Evolutionary conservation across 2,797 vertebrate genomes (phyloP), one percentile per base, ranked within the genome.

Genomic region (Poeciliopsis infans): DNA sequence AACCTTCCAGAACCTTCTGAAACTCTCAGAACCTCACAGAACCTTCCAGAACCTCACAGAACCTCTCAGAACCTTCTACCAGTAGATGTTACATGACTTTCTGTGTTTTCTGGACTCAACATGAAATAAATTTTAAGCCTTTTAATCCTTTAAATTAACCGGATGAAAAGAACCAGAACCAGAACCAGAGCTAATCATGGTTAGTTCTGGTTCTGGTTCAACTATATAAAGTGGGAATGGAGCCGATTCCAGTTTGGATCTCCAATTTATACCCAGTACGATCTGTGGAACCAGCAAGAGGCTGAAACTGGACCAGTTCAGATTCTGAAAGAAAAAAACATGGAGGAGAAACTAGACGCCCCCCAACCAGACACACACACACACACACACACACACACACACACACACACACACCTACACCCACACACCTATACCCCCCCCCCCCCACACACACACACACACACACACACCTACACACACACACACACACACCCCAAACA

Each of bases 321-420:
- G 49, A 6, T 43, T 33, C 28, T n/a, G 68, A 10, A 66, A 57
- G 55, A 75, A 72, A 64, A 80, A 84, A 57, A 64, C 70, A 83
- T 45, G 0, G 2, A 86, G 74, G 59, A 79, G 84, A 91, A 88
- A 85, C 84, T 74, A 72, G 4, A 33, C 31, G 31, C 31, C 82
- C 86, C 77, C 66, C 59, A 41, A 7, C 36, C 83, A 85, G 51
- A 28, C 66, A 82, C 74, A 82, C 79, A 59, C 76, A 49, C 81
- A 64, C 81, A 74, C 46, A 25, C 69, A 41, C 41, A 15, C 69
- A 33, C 69, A 84, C 77, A 80, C 77, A 51, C 76, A 47, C 84
- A 45, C 75, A 69, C 13, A 36, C 81, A 75, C 41, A 18, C 66
- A 39, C 59, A 82, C 72, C 25, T 59, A 83, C 74, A 83, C 79